Base-by-base conservation (phyloP, 2,113 vertebrate genomes). In the Phyllostomus discolor region DNA sequence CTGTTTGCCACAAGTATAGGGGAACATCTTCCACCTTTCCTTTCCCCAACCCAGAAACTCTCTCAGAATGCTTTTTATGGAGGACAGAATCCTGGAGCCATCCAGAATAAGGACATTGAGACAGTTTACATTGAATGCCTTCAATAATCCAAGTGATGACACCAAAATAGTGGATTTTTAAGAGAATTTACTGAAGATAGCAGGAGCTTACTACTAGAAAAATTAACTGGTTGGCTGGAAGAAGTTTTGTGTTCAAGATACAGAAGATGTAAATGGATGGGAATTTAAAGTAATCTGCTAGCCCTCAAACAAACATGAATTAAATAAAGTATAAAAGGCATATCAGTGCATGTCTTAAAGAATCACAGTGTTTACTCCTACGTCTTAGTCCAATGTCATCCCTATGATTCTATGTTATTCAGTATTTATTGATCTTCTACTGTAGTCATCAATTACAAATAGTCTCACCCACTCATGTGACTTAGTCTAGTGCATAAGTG, bases 31-130 rank as follows among this genome's bases (percentile, higher is more conserved):
- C 59, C 72, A 91, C 46, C 16, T 10, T 95, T 95, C 57, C 22
- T 91, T 93, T 93, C 28, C 19, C 66, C 78, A 85, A 38, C 52
- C 12, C 38, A 94, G 90, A 88, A 95, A 95, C 48, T 80, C 57
- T 75, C 17, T 62, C 88, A 95, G 86, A 76, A 92, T 70, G 41
- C 59, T 95, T 28, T 88, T 90, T 95, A 69, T 82, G 64, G 31
- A 72, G 52, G 50, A 76, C 59, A 88, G 48, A 43, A 24, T n/a
- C 72, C 78, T 86, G n/a, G 46, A 46, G 35, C 52, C 69, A 91
- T 75, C 31, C 41, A 87, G 17, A 94, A 79, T 78, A 90, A 95
- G 26, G 38, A 95, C 24, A 52, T 9, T 46, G 31, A 88, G 35
- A 54, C 66, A 84, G 83, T 88, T 64, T 90, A 80, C 10, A n/a